Evolutionary conservation across 2,113 vertebrate genomes (phyloP).

Genomic region (Mustelus asterias): DNA sequence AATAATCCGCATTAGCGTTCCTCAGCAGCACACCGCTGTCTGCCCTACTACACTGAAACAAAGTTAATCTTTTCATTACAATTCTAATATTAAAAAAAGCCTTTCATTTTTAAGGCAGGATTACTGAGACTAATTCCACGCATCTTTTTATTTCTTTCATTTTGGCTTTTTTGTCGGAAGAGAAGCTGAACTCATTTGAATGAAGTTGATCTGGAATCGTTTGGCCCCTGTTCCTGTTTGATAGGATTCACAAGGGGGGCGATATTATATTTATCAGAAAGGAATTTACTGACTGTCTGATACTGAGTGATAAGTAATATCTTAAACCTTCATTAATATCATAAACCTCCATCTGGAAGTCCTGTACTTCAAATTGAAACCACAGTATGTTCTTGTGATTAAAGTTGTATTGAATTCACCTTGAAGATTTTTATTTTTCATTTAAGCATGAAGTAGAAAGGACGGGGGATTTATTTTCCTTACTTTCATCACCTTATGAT

Average conservation of each 20-base stretch:
- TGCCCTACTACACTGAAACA: neutral
- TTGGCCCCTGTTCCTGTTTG: neutral
- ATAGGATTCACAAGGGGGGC: neutral
- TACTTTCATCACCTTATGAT: neutral
- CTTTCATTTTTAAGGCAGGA: neutral
- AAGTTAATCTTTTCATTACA: neutral
- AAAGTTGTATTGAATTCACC: neutral
- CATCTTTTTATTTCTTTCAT: neutral
- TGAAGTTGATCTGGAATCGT: neutral
- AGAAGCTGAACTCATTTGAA: neutral
- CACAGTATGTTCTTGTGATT: neutral
- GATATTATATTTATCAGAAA: conserved; percentile 3
- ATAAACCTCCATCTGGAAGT: neutral
- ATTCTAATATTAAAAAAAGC: neutral
- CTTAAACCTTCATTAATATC: neutral
- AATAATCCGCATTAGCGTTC: neutral
- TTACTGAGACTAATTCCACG: neutral
- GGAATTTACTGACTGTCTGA: neutral
- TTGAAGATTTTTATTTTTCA: neutral
- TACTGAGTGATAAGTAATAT: neutral
- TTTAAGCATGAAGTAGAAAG: neutral
- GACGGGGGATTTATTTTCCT: neutral
- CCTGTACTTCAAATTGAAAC: neutral
- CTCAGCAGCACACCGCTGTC: neutral
- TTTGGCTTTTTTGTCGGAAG: neutral